Percentiles rank a stretch among this genome's conserved stretches.
These are phyloP conservation scores for Charina bottae DNA, from an alignment of 2,113 vertebrate species.

Conservation along the genomic window DNA sequence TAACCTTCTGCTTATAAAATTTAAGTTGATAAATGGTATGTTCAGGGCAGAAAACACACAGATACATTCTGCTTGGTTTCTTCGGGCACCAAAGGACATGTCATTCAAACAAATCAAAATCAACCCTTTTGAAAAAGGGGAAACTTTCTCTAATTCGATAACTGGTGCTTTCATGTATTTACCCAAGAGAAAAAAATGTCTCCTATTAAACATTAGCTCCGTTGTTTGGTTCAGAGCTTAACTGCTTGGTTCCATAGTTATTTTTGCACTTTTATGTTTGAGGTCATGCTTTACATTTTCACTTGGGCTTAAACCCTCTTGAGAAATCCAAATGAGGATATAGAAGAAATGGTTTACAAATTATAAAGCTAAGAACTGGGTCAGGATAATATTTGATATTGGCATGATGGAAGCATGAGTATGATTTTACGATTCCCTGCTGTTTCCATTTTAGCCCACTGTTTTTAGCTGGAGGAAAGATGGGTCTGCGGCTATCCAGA, in stretches of 20 bases:
- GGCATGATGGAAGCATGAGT: neutral
- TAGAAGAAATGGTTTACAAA: neutral
- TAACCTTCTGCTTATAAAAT: neutral
- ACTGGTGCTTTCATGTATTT: neutral
- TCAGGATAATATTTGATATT: neutral
- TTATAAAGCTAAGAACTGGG: neutral
- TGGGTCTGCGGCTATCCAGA: neutral
- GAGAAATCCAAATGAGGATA: neutral
- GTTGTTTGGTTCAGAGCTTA: neutral
- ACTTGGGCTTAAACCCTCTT: neutral
- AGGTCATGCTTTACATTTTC: neutral
- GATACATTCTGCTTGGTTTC: neutral
- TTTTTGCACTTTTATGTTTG: neutral
- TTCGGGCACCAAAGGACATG: neutral
- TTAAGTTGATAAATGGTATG: neutral
- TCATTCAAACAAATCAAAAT: neutral
- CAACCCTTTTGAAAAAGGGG: neutral
- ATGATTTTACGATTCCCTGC: slow-evolving; percentile 12
- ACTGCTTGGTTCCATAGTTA: neutral
- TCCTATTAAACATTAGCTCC: neutral
- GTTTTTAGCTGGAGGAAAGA: neutral
- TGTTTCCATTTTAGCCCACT: slow-evolving; percentile 21
- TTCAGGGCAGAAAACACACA: neutral
- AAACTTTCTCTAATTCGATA: neutral
- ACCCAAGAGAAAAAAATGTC: neutral